Conservation (phyloP, 2,797 vertebrate genomes). For the Euphonia xanthogaster region DNA sequence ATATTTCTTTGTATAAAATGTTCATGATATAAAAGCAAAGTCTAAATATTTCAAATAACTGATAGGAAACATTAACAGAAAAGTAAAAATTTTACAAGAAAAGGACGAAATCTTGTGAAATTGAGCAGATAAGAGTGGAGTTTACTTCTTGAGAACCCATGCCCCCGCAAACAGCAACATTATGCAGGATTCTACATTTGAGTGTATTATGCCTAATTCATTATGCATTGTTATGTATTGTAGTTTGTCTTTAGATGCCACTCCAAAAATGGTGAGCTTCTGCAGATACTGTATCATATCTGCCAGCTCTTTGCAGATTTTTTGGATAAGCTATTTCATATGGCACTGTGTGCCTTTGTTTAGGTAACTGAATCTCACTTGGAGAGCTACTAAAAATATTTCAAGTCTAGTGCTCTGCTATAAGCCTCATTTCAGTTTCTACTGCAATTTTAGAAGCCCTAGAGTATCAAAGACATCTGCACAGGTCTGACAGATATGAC, state of each 20-base stretch:
- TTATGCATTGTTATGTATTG: not conserved
- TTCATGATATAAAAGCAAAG: not conserved
- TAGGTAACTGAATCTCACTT: not conserved
- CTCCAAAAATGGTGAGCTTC: not conserved
- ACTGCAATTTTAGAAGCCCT: not conserved
- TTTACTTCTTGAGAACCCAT: not conserved
- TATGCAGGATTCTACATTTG: not conserved
- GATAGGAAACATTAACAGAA: not conserved
- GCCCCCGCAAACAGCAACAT: rapidly evolving
- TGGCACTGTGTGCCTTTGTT: not conserved
- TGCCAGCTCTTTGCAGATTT: not conserved
- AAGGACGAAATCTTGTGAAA: not conserved
- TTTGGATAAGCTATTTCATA: not conserved
- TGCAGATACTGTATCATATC: not conserved
- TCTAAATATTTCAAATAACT: not conserved
- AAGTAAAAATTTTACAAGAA: not conserved
- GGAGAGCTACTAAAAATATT: not conserved
- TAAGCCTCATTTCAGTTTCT: not conserved
- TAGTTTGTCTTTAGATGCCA: not conserved
- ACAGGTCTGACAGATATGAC: not conserved
- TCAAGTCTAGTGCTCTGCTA: not conserved
- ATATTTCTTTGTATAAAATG: not conserved
- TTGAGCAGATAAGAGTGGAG: not conserved
- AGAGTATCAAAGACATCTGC: slow-evolving; percentile 20
- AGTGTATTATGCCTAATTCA: not conserved